Percentiles rank a stretch among this genome's conserved stretches.
Evolutionary conservation across 1,140 invertebrate genomes (phyloP).

Genomic region (Dolichoris vasculosae): DNA sequence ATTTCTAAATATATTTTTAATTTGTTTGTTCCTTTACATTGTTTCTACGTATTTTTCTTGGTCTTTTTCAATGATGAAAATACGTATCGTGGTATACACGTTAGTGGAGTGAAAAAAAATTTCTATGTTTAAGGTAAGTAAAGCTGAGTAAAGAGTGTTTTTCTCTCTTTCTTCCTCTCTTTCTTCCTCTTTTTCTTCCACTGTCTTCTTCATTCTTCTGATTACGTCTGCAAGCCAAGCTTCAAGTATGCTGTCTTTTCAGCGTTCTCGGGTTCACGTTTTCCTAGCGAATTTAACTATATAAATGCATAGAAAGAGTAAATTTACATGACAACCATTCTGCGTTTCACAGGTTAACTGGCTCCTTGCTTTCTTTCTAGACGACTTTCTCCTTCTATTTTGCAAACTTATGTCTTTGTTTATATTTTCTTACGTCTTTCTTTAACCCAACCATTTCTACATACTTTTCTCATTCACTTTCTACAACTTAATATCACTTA

Average conservation of each 20-base stretch:
- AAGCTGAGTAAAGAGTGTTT: background rate
- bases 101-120: background rate
- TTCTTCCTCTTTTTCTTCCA: background rate
- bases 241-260: background rate
- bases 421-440: background rate
- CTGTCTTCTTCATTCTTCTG: background rate
- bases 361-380: conserved; percentile 22
- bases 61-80: background rate
- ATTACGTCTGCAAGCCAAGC: background rate
- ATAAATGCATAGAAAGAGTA: conserved; percentile 53
- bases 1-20: background rate
- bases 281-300: conserved; percentile 48
- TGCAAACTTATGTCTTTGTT: background rate
- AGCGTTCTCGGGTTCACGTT: conserved; percentile 23
- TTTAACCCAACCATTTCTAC: too few relatives aligned
- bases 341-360: conserved; percentile 45
- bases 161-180: background rate
- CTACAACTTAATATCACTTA: background rate
- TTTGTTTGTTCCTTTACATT: background rate
- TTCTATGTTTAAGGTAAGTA: background rate
- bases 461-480: background rate
- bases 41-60: background rate
- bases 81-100: background rate
- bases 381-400: background rate
- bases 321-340: conserved; percentile 44